Evolutionary conservation across 2,113 vertebrate genomes (phyloP).

Genomic region (Columba livia): DNA sequence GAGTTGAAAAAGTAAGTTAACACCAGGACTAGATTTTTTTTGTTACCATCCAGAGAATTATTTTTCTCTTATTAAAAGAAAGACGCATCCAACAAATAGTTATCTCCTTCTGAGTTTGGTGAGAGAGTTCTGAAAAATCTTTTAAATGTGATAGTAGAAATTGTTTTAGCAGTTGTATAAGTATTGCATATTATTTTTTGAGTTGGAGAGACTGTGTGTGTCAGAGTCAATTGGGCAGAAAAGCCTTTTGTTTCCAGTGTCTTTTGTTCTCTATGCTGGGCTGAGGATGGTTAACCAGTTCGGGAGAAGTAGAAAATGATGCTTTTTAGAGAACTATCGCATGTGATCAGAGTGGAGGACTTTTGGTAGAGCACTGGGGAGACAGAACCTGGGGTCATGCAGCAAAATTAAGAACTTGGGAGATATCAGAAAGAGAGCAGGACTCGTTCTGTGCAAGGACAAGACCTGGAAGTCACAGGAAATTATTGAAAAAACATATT

Average conservation of each 20-base stretch:
- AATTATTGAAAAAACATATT: background rate
- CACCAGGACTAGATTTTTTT: background rate
- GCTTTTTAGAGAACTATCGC: background rate
- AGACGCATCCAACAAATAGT: background rate
- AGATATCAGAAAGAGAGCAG: background rate
- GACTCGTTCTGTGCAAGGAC: background rate
- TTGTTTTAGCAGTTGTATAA: background rate
- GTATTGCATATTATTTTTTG: background rate
- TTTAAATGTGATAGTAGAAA: background rate
- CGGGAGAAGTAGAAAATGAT: background rate
- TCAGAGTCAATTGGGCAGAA: background rate
- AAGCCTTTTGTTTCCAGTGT: background rate
- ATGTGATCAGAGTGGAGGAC: fast-evolving
- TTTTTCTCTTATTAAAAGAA: background rate
- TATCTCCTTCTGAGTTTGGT: background rate
- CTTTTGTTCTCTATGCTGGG: background rate
- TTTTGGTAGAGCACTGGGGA: background rate
- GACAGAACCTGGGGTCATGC: background rate
- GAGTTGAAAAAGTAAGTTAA: background rate
- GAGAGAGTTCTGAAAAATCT: background rate
- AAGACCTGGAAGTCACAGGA: background rate
- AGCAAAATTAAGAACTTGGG: background rate
- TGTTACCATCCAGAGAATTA: background rate
- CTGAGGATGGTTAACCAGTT: background rate
- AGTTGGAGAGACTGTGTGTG: background rate